Conservation (phyloP, 2,888 invertebrate species). For the Pseudolycoriella hygida region DNA sequence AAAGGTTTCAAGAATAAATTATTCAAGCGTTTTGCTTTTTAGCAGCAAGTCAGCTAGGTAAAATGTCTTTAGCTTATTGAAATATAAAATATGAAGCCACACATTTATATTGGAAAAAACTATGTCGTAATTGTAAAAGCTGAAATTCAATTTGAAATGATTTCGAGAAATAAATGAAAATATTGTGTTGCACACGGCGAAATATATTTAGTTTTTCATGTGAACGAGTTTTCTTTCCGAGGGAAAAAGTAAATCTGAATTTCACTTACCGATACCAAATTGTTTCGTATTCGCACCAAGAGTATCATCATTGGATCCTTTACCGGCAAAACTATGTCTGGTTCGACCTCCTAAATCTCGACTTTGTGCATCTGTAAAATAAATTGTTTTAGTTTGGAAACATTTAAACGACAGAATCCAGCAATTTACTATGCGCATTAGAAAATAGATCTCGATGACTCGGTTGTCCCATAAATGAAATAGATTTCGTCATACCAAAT, state of each 20-base stretch:
- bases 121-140: too few relatives aligned
- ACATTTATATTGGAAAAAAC: too few relatives aligned
- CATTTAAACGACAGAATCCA: not conserved
- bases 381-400: slow-evolving; percentile 1
- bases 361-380: slow-evolving; percentile 15
- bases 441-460: slow-evolving; percentile 8
- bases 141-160: too few relatives aligned
- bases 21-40: too few relatives aligned
- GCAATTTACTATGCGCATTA: slow-evolving; percentile 7
- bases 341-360: slow-evolving; percentile 22
- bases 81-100: too few relatives aligned
- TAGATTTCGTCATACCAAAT: slow-evolving; percentile 12
- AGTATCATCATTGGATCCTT: slow-evolving; percentile 33
- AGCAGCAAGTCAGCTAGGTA: too few relatives aligned
- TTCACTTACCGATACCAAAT: slow-evolving; percentile 62
- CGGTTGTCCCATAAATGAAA: slow-evolving; percentile 7
- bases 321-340: slow-evolving; percentile 41
- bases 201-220: too few relatives aligned
- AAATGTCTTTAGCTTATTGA: too few relatives aligned
- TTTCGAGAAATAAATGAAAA: too few relatives aligned
- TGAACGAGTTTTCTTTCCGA: too few relatives aligned
- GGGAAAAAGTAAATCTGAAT: slow-evolving; percentile 7
- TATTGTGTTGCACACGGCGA: too few relatives aligned
- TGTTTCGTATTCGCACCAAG: slow-evolving; percentile 45
- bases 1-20: too few relatives aligned